These are phyloP conservation scores for Pristionchus arcanus DNA, from an alignment of 2,888 invertebrate genomes.

Conservation along the genomic window DNA sequence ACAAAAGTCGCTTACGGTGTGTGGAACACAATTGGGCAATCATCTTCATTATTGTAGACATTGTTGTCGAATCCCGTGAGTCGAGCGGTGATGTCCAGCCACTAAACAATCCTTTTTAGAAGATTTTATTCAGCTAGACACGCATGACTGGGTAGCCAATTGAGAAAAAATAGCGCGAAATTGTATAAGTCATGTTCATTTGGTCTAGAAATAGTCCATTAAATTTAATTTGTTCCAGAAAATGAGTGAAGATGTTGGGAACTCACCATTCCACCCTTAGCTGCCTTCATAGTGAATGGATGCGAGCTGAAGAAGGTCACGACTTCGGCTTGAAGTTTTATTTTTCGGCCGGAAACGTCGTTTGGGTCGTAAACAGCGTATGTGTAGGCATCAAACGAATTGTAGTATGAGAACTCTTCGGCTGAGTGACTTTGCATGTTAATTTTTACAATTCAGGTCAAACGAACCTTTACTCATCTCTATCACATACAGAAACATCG, in stretches of 20 bases:
- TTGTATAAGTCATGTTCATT: too few relatives aligned
- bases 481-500: not conserved
- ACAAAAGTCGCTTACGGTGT: not conserved
- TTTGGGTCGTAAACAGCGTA: not conserved
- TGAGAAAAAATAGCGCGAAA: too few relatives aligned
- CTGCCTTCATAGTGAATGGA: not conserved
- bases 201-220: too few relatives aligned
- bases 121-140: too few relatives aligned
- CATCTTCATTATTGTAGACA: not conserved
- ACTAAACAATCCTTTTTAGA: not conserved
- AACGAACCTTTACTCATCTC: not conserved
- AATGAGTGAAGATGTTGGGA: not conserved
- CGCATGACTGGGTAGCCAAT: too few relatives aligned
- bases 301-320: not conserved
- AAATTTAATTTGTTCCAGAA: too few relatives aligned
- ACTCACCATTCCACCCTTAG: not conserved
- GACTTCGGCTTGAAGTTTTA: not conserved
- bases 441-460: too few relatives aligned
- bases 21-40: not conserved
- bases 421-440: not conserved
- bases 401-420: not conserved
- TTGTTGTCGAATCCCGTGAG: not conserved
- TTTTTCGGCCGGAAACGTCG: not conserved
- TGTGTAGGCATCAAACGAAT: not conserved
- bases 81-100: not conserved